Evolutionary conservation across 2,888 invertebrate species (phyloP).

Genomic region (Eupithecia inturbata): DNA sequence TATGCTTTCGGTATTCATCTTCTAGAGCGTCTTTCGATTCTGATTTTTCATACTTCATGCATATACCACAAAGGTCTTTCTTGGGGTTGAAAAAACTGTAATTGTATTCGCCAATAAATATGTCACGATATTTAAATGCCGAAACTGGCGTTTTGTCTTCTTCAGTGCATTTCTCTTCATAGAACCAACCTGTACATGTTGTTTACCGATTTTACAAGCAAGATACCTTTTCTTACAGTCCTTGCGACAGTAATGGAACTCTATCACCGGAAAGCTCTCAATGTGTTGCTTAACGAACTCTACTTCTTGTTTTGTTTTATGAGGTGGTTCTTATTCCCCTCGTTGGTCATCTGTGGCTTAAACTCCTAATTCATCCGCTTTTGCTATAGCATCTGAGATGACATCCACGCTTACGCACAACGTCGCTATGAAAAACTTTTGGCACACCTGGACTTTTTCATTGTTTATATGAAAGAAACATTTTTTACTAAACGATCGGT

Average conservation of each 20-base stretch:
- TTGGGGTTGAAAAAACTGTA: too few species aligned
- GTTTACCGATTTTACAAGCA: conserved; percentile 28
- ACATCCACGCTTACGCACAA: conserved; percentile 23
- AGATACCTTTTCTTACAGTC: conserved; percentile 30
- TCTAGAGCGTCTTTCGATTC: too few species aligned
- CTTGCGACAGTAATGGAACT: conserved; percentile 31
- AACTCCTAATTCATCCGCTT: conserved; percentile 2
- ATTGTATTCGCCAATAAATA: too few species aligned
- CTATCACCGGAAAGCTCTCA: conserved; percentile 25
- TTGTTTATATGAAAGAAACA: conserved; percentile 18
- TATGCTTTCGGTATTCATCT: too few species aligned
- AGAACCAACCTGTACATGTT: conserved; percentile 43
- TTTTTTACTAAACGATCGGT: conserved; percentile 20
- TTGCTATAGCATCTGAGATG: conserved; percentile 23
- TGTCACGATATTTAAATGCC: too few species aligned
- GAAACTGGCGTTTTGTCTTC: background rate
- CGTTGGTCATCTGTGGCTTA: background rate
- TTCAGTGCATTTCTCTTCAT: conserved; percentile 26
- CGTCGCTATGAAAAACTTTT: conserved; percentile 18
- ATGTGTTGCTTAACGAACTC: conserved; percentile 25
- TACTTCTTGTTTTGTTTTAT: conserved; percentile 23
- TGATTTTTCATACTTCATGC: too few species aligned
- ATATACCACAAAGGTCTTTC: too few species aligned
- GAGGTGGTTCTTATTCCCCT: conserved; percentile 8
- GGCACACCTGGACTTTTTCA: conserved; percentile 16